Evolutionary conservation across 2,797 vertebrate genomes (phyloP).

Genomic region (Clarias fuscus): DNA sequence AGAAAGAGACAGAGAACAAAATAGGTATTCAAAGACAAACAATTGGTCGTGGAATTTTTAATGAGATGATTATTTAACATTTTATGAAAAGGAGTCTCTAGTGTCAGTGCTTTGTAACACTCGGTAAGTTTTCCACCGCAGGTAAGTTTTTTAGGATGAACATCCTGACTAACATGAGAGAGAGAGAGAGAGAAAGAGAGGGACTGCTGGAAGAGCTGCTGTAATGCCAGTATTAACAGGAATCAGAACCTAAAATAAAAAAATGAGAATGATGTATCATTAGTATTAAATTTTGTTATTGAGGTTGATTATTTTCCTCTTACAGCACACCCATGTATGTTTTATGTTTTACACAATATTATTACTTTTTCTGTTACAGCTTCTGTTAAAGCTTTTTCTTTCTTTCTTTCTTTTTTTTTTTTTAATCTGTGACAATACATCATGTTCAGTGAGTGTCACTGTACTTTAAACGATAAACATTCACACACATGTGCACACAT

Average conservation of each 20-base stretch:
- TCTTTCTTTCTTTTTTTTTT: neutral
- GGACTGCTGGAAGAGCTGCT: neutral
- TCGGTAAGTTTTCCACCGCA: neutral
- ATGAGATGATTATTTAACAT: neutral
- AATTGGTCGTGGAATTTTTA: neutral
- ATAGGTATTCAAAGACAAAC: neutral
- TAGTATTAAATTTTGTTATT: neutral
- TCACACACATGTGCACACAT: neutral
- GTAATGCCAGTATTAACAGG: no score
- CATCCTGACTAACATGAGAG: neutral
- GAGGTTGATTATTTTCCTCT: neutral
- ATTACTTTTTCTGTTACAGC: neutral
- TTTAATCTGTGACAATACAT: neutral
- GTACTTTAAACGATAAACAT: neutral
- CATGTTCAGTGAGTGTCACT: neutral
- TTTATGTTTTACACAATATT: neutral
- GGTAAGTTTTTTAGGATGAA: neutral
- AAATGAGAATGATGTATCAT: neutral
- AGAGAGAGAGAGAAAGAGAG: neutral
- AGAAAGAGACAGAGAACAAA: no score
- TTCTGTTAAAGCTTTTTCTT: neutral
- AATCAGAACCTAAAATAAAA: neutral
- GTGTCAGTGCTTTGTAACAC: neutral
- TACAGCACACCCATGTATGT: neutral
- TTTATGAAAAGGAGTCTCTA: neutral